Base-by-base conservation (phyloP, 2,797 vertebrate genomes). In the Natrix natrix region DNA sequence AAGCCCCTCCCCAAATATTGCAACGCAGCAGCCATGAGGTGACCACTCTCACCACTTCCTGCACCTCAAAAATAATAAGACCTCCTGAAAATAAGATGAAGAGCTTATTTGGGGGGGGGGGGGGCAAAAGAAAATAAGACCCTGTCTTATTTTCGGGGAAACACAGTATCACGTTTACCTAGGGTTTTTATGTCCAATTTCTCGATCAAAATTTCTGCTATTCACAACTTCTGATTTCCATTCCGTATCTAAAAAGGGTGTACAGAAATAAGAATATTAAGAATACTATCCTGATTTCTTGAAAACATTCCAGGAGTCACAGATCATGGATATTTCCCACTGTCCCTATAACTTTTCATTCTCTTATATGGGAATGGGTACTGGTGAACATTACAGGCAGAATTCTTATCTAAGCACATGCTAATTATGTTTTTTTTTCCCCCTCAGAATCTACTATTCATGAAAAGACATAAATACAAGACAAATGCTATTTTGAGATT, bases 151-250 rank as follows among this genome's bases (percentile, higher is more conserved):
- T 37, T 37, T 37, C 32, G 32, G 32, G 32, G 32, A 37, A 37
- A 37, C 32, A 37, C 32, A 37, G 32, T 37, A 86, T 1, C n/a
- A 48, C 14, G 59, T 32, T 95, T 97, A 99, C 99, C 99, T 99
- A 0, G 99, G 99, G 94, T 99, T 99, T 95, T 98, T 98, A 95
- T 99, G 99, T 89, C 99, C 99, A 74, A 99, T 99, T 97, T 99
- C 99, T 95, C 98, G 96, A 95, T 99, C 99, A 92, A 99, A 99
- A 92, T 99, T 97, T 83, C 97, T 98, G 97, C 99, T 99, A 97
- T 98, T 99, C 96, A 99, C 93, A 83, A 99, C 93, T 94, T 99
- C 99, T 0, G 98, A 98, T 94, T 98, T 98, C 99, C 99, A 99
- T 94, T 99, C 99, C 0, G 99, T 99, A 95, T 99, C 99, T 99